Evolutionary conservation across 2,797 vertebrate genomes (phyloP), one percentile per base, ranked within the genome.

Genomic region (Danio kyathit): DNA sequence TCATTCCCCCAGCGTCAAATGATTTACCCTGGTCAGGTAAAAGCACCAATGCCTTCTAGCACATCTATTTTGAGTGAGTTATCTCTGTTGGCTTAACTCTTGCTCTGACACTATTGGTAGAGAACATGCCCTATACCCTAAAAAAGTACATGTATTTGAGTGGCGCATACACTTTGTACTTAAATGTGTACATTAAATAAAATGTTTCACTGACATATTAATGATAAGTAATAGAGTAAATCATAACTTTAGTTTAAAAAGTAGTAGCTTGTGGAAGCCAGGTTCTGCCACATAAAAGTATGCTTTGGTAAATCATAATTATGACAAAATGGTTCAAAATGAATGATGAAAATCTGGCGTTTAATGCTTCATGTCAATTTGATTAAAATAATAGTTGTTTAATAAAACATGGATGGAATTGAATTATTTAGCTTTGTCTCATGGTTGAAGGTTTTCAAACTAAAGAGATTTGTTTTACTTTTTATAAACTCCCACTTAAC

Each of bases 51-150:
- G 79, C 82, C 83, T 65, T 88, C 86, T 76, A 88, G 90, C 89
- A 83, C 85, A 77, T 92, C 91, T 93, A 93, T 94, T 94, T 93
- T 90, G 87, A 90, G 90, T 86, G 73, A 49, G 73, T 89, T 87
- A 90, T 88, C 87, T 84, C 65, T 19, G 67, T 83, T 64, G 67
- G 77, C 81, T 74, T 63, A 69, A 85, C 60, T 65, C 21, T 85
- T 41, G n/a, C 82, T 56, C 44, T 74, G 46, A 74, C 54, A 64
- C 76, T 82, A 84, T 70, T 82, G 66, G 69, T 79, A 79, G 79
- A 74, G 44, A 73, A 61, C 75, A 51, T 14, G 17, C 75, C 67
- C 52, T 82, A 29, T 60, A 64, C 40, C 19, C 63, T 38, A 29
- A 46, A 41, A 56, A 61, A 43, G 38, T 67, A 17, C 7, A 71